These are phyloP conservation scores for Lithophane ornitopus DNA, from an alignment of 2,888 invertebrate genomes.

Conservation along the genomic window DNA sequence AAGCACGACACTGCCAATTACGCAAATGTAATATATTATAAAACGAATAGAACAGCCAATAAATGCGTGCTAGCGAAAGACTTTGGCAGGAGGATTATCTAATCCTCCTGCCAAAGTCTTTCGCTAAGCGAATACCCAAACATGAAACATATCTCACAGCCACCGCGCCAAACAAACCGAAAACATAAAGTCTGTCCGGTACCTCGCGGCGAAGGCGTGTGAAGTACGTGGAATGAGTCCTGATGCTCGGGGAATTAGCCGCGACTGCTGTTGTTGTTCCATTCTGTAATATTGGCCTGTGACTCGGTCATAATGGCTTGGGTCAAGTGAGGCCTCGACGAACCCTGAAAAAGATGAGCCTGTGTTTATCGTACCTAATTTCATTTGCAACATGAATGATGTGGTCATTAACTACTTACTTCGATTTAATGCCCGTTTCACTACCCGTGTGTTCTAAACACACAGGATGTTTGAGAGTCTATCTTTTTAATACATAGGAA, in stretches of 20 bases:
- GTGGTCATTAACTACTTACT: too few species aligned
- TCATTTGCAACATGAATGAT: not conserved
- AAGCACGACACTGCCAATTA: not conserved
- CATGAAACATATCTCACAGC: not conserved
- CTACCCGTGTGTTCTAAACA: too few species aligned
- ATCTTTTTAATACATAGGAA: too few species aligned
- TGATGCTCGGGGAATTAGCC: constrained; percentile 20
- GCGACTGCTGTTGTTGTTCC: not conserved
- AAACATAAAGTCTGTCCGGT: not conserved
- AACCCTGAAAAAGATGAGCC: not conserved
- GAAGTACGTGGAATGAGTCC: constrained; percentile 24
- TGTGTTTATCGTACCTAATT: not conserved
- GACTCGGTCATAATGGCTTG: not conserved
- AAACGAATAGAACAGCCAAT: too few species aligned
- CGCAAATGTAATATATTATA: not conserved
- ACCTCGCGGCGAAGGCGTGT: not conserved
- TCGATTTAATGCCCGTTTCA: too few species aligned
- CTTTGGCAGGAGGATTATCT: too few species aligned
- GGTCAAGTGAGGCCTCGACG: not conserved
- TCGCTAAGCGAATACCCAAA: not conserved
- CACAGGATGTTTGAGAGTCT: too few species aligned
- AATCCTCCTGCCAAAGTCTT: not conserved
- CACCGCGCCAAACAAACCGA: not conserved
- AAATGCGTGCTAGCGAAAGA: too few species aligned
- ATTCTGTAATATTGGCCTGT: not conserved